Evolutionary conservation across 1,140 invertebrate genomes (phyloP).

Genomic region (Heliothis subflexa): DNA sequence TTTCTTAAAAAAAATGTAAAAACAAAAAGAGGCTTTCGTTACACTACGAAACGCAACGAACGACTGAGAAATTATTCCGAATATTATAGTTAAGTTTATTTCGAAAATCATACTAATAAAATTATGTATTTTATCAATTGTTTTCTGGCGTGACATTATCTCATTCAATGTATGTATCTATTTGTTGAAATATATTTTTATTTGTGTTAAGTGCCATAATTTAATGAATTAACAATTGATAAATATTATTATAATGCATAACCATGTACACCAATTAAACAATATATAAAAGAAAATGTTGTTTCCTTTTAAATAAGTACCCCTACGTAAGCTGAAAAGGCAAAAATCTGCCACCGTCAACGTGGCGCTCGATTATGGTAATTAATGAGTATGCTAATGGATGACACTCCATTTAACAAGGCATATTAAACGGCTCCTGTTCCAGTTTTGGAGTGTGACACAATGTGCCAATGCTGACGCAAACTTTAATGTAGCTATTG

Average conservation of each 20-base stretch:
- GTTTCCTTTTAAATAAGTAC: conserved; percentile 61
- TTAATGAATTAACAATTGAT: conserved; percentile 85
- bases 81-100: conserved; percentile 79
- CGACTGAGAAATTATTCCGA: conserved; percentile 85
- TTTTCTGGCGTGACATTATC: conserved; percentile 75
- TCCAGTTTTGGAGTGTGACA: no score
- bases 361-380: no score
- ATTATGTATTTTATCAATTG: conserved; percentile 49
- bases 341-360: neutral
- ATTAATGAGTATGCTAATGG: no score
- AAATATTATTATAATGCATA: conserved; percentile 85
- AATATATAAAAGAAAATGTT: conserved; percentile 79
- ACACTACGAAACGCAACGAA: conserved; percentile 78
- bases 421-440: no score
- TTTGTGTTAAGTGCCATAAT: conserved; percentile 86
- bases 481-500: no score
- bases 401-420: no score
- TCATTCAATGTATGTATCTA: conserved; percentile 76
- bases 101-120: conserved; percentile 65
- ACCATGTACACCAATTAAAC: conserved; percentile 86
- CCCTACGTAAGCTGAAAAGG: neutral
- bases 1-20: conserved; percentile 79
- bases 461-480: no score
- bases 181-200: conserved; percentile 77
- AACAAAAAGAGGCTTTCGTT: conserved; percentile 79